These are phyloP conservation scores for Idaea dimidiata DNA, from an alignment of 2,888 invertebrate species.

Conservation along the genomic window DNA sequence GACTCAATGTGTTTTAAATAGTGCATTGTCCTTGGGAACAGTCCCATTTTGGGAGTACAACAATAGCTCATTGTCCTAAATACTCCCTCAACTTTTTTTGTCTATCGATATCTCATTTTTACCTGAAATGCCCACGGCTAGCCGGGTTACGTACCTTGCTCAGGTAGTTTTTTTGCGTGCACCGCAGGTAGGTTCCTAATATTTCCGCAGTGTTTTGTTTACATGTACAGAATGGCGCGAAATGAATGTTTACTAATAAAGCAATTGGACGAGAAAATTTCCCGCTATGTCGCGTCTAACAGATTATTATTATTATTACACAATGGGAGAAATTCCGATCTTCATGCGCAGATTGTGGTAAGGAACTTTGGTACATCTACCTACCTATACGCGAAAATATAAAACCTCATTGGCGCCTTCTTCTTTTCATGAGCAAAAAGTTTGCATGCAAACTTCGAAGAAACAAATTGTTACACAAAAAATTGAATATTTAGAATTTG, in stretches of 20 bases:
- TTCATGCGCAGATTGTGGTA: constrained; percentile 9
- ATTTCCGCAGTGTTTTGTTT: constrained; percentile 64
- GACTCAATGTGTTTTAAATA: constrained; percentile 70
- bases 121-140: constrained; percentile 38
- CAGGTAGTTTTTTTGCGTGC: constrained; percentile 42
- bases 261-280: constrained; percentile 53
- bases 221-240: constrained; percentile 70
- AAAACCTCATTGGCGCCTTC: not conserved
- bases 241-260: constrained; percentile 71
- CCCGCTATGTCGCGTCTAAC: constrained; percentile 44
- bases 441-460: not conserved
- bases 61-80: constrained; percentile 54
- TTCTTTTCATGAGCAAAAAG: not conserved
- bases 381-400: not conserved
- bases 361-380: not conserved
- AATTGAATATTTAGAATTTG: not conserved
- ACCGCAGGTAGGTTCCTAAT: constrained; percentile 44
- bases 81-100: constrained; percentile 46
- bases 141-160: constrained; percentile 28
- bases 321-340: constrained; percentile 26
- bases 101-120: constrained; percentile 33
- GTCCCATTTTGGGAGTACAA: constrained; percentile 57
- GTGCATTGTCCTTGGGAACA: constrained; percentile 67
- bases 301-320: constrained; percentile 15
- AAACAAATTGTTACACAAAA: not conserved